A percentile compares a stretch with the other conserved stretches of the same genome.
These are phyloP conservation scores for Aplysia californica DNA, from an alignment of 1,140 invertebrate genomes.

Conservation along the genomic window DNA sequence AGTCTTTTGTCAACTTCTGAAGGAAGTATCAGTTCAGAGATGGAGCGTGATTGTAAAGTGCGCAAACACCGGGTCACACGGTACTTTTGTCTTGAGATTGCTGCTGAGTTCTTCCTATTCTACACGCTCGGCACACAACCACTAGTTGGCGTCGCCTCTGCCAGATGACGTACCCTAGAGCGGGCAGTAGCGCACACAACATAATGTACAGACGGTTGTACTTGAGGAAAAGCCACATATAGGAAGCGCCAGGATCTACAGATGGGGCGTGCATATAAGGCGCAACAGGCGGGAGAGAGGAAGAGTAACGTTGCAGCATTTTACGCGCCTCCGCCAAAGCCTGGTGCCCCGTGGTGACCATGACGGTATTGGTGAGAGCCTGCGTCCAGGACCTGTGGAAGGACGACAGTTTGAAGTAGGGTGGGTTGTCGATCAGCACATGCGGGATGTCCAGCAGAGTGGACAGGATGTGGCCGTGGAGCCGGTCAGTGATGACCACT, in stretches of 20 bases:
- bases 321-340: conserved; percentile 15
- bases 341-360: not conserved
- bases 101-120: not conserved
- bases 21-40: too few relatives aligned
- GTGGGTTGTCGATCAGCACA: conserved; percentile 35
- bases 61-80: too few relatives aligned
- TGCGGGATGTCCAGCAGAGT: conserved; percentile 38
- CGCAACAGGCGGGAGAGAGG: conserved; percentile 5
- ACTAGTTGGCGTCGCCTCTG: not conserved
- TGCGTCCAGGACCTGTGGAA: conserved; percentile 35
- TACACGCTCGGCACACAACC: not conserved
- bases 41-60: too few relatives aligned
- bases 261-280: not conserved
- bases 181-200: not conserved
- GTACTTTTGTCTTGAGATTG: too few relatives aligned
- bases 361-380: conserved; percentile 10
- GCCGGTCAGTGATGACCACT: conserved; percentile 40
- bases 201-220: not conserved
- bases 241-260: not conserved
- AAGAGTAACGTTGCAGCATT: conserved; percentile 15
- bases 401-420: conserved; percentile 30
- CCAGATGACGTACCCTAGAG: not conserved
- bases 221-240: not conserved
- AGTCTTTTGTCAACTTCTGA: too few relatives aligned
- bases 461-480: conserved; percentile 40